Evolutionary conservation across 2,797 vertebrate species (phyloP), one percentile per base, ranked within the genome.

Genomic region (Sebastes oblongus): DNA sequence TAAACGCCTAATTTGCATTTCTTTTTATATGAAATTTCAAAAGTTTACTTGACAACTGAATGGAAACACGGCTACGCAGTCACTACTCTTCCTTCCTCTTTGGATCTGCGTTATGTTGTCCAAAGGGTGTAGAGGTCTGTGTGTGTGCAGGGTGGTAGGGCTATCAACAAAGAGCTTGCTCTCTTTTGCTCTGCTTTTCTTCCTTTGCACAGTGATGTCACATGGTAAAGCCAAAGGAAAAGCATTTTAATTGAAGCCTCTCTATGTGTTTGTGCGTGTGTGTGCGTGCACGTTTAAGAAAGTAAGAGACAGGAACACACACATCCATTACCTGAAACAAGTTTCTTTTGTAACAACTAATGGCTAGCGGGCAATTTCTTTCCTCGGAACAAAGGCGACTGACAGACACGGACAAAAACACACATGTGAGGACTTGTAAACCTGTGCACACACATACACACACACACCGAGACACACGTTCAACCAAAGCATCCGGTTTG

Each of bases 281-380:
- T 73, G 36, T 36, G 32, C 50, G 8, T 72, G 36, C 50, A 22
- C 32, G 22, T 71, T 27, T 12, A 69, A 30, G 52, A 56, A 69
- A 80, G 66, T 67, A 64, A 71, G 18, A 62, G 73, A 78, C 81
- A 85, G 77, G 84, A 87, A 86, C 74, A 91, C 83, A 83, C 71
- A 69, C 69, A 78, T 68, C 77, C 71, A 91, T 88, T 91, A 90
- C 86, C 86, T 90, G 86, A 81, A 90, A 93, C 89, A 92, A 87
- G 82, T 89, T 91, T 87, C 86, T 89, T 85, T 87, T 89, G 88
- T 90, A 68, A 75, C 74, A 67, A 27, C 80, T 81, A 84, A 91
- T 90, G 72, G 81, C 89, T 34, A 16, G 16, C 32, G 84, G 88
- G 85, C 77, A 77, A 89, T 87, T 78, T 90, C 85, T 81, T 85